Percentiles rank a stretch among this genome's conserved stretches.
Conservation (phyloP, 2,888 invertebrate species). For the Mimumesa dahlbomi region DNA sequence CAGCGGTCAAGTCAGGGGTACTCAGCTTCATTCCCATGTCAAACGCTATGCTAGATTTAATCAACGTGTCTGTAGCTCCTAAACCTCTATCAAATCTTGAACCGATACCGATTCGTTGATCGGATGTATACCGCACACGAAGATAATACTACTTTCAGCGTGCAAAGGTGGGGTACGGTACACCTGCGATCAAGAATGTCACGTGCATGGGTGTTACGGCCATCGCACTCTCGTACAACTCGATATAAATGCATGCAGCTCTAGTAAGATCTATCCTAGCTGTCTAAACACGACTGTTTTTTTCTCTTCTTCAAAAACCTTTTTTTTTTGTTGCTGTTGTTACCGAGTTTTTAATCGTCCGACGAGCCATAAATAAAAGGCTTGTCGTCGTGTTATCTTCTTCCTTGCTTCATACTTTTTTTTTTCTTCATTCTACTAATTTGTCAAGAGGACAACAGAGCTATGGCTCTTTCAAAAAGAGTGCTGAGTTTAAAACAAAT, state of each 20-base stretch:
- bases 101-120: slow-evolving; percentile 48
- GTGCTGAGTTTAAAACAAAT: slow-evolving; percentile 44
- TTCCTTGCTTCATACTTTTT: slow-evolving; percentile 14
- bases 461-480: slow-evolving; percentile 20
- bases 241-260: slow-evolving; percentile 73
- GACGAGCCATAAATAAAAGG: neutral
- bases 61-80: slow-evolving; percentile 57
- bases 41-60: slow-evolving; percentile 62
- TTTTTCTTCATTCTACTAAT: slow-evolving; percentile 21
- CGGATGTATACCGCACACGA: slow-evolving; percentile 48
- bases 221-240: slow-evolving; percentile 51
- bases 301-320: slow-evolving; percentile 29
- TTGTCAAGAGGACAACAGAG: slow-evolving; percentile 30
- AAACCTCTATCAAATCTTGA: slow-evolving; percentile 54
- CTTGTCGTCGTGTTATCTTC: neutral
- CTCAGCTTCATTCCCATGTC: slow-evolving; percentile 62
- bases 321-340: too few species aligned
- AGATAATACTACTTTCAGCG: slow-evolving; percentile 60
- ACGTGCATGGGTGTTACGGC: slow-evolving; percentile 36
- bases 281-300: slow-evolving; percentile 56
- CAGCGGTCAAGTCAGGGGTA: slow-evolving; percentile 47
- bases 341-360: slow-evolving; percentile 24
- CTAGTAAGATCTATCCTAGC: slow-evolving; percentile 71
- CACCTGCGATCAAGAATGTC: slow-evolving; percentile 45
- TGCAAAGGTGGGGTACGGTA: slow-evolving; percentile 50